Conservation (phyloP, 2,797 vertebrate species). For the Scolopax bukidnonensis region DNA sequence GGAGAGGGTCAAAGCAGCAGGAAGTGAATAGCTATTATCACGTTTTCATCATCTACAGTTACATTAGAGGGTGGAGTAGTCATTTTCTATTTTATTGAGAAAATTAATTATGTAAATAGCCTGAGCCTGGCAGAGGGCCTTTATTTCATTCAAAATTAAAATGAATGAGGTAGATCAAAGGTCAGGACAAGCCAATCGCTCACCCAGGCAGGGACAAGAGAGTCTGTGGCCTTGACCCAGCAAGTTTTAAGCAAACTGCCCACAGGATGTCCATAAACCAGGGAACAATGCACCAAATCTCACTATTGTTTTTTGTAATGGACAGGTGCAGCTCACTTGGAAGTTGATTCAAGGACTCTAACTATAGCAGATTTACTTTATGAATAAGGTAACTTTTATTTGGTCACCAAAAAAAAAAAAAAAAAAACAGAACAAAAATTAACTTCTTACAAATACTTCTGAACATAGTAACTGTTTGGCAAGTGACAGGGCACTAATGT, state of each 20-base stretch:
- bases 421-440: background rate
- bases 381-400: background rate
- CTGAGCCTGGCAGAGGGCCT: background rate
- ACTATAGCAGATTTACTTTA: background rate
- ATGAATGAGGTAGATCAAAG: background rate
- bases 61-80: background rate
- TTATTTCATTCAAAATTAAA: background rate
- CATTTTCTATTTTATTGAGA: background rate
- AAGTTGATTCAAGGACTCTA: constrained; percentile 24
- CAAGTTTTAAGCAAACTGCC: background rate
- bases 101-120: background rate
- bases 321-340: constrained; percentile 56
- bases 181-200: background rate
- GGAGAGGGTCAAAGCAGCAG: constrained; percentile 6
- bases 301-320: constrained; percentile 4
- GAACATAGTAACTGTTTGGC: background rate
- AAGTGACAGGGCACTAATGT: background rate
- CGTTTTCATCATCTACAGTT: background rate
- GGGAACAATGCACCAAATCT: constrained; percentile 44
- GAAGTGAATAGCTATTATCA: background rate
- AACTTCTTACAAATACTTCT: background rate
- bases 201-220: background rate
- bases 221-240: constrained; percentile 25
- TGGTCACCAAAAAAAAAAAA: background rate
- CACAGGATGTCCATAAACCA: constrained; percentile 47